These are phyloP conservation scores for Pholis gunnellus DNA, from an alignment of 2,113 vertebrate species.

Conservation along the genomic window DNA sequence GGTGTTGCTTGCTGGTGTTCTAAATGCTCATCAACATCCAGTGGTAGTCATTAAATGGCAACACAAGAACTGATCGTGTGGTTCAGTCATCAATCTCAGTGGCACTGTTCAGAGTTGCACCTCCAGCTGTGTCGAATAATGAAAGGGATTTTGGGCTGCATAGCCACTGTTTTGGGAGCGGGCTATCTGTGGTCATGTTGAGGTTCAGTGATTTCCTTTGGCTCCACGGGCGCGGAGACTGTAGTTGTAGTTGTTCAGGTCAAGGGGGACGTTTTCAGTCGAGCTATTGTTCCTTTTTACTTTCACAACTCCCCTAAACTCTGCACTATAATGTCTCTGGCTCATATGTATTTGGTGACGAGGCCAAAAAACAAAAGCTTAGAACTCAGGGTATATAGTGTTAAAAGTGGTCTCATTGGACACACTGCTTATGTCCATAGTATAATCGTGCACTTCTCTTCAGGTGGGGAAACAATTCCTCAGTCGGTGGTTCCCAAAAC, in stretches of 20 bases:
- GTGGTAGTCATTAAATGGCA: slow-evolving; percentile 68
- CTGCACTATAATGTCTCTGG: slow-evolving; percentile 67
- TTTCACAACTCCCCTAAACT: slow-evolving; percentile 54
- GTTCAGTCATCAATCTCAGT: slow-evolving; percentile 63
- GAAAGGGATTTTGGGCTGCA: slow-evolving; percentile 81
- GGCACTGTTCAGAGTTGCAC: slow-evolving; percentile 73
- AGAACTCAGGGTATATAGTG: slow-evolving; percentile 86
- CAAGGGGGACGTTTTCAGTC: slow-evolving; percentile 42
- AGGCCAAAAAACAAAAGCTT: slow-evolving; percentile 74
- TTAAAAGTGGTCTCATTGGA: slow-evolving; percentile 81
- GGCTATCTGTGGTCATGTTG: slow-evolving; percentile 63
- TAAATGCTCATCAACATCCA: slow-evolving; percentile 54
- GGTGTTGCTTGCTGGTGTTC: slow-evolving; percentile 53
- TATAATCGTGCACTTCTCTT: slow-evolving; percentile 83
- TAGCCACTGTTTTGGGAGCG: slow-evolving; percentile 72
- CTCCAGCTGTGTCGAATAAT: slow-evolving; percentile 78
- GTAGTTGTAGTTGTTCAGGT: slow-evolving; percentile 61
- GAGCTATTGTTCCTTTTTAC: slow-evolving; percentile 36
- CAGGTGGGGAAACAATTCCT: slow-evolving; percentile 82
- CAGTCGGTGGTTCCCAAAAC: slow-evolving; percentile 79
- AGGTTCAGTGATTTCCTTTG: slow-evolving; percentile 65
- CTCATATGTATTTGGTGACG: slow-evolving; percentile 75
- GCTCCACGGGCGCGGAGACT: slow-evolving; percentile 56
- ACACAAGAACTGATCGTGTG: slow-evolving; percentile 46
- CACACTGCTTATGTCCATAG: slow-evolving; percentile 70